Evolutionary conservation across 2,888 invertebrate genomes (phyloP).

Genomic region (Aromia moschata): DNA sequence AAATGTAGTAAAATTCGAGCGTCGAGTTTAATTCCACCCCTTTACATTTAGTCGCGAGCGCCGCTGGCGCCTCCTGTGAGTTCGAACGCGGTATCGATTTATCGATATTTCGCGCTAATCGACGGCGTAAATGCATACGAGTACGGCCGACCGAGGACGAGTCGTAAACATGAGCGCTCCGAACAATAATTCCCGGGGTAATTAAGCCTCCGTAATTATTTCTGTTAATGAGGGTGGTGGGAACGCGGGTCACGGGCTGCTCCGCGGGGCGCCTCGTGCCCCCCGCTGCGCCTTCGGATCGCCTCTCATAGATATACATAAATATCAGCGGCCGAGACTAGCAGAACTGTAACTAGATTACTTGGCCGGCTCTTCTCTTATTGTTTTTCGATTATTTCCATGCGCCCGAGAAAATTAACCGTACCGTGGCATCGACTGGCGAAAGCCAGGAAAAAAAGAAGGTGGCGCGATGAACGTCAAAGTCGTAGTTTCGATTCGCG

Average conservation of each 20-base stretch:
- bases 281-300: slow-evolving; percentile 56
- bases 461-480: not conserved
- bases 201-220: slow-evolving; percentile 55
- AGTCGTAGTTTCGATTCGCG: not conserved
- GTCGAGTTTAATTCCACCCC: no score
- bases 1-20: no score
- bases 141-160: slow-evolving; percentile 29
- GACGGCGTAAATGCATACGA: slow-evolving; percentile 33
- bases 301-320: slow-evolving; percentile 47
- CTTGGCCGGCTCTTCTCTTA: slow-evolving; percentile 19
- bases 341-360: slow-evolving; percentile 25
- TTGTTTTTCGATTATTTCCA: slow-evolving; percentile 26
- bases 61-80: no score
- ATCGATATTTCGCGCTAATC: slow-evolving; percentile 25
- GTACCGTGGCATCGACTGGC: not conserved
- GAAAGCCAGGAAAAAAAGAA: not conserved
- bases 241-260: slow-evolving; percentile 56
- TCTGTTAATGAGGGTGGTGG: slow-evolving; percentile 61
- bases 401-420: slow-evolving; percentile 9
- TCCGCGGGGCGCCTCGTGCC: slow-evolving; percentile 52
- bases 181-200: slow-evolving; percentile 44
- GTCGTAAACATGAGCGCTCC: slow-evolving; percentile 33
- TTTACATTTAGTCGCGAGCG: no score
- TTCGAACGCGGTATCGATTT: no score
- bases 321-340: slow-evolving; percentile 35